A percentile compares a stretch with the other conserved stretches of the same genome.
phyloP scores from a whole-genome alignment of 2,797 vertebrate genomes.

The Loris lydekkerianus region DNA sequence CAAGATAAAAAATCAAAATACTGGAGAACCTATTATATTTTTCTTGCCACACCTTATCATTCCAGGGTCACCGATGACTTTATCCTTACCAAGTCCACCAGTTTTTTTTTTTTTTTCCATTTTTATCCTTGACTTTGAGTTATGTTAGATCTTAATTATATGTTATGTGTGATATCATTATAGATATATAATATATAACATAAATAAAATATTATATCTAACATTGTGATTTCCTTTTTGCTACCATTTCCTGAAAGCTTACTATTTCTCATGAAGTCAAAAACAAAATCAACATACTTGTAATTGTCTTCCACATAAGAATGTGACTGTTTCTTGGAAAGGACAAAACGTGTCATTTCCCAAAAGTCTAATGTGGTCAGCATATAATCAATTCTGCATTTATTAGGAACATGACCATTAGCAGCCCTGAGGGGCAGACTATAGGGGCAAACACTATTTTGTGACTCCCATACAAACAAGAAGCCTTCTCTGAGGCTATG shows the following conservation, averaged over 20 bases:
- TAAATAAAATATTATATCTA: background rate
- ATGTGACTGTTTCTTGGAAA: background rate
- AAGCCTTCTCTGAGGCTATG: background rate
- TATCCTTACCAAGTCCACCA: background rate
- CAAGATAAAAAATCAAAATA: background rate
- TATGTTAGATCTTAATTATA: background rate
- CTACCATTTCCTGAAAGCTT: background rate
- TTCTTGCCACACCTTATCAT: background rate
- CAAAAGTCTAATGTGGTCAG: background rate
- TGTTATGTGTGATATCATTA: too few relatives aligned
- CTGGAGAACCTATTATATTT: background rate
- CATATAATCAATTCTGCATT: background rate
- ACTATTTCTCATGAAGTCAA: background rate
- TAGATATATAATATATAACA: background rate
- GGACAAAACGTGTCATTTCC: background rate
- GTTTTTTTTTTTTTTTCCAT: background rate
- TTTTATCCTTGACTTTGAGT: background rate
- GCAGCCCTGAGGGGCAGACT: background rate
- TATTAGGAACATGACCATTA: background rate
- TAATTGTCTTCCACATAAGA: background rate
- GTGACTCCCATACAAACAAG: background rate
- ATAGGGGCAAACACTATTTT: background rate
- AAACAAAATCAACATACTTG: background rate
- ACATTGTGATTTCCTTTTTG: background rate
- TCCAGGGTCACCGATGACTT: background rate